Evolutionary conservation across 2,797 vertebrate species (phyloP).

Genomic region (Eremophila alpestris): DNA sequence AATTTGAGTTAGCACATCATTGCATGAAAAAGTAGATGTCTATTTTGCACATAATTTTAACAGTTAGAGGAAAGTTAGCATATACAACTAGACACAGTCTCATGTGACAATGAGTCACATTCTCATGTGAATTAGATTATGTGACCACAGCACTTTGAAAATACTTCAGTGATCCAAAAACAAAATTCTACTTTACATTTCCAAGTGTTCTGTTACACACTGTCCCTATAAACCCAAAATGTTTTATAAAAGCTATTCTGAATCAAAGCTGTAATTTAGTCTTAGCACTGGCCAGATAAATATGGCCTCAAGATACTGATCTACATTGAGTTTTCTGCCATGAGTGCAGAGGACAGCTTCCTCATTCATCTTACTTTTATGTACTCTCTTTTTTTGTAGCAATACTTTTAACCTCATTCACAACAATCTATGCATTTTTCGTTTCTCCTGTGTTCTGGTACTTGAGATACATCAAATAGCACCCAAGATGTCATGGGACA

Average conservation of each 20-base stretch:
- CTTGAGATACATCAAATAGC: not conserved
- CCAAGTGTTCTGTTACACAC: not conserved
- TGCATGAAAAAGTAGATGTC: not conserved
- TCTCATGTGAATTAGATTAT: not conserved
- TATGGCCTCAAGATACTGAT: not conserved
- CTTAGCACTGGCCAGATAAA: not conserved
- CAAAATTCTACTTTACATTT: not conserved
- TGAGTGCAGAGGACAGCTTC: not conserved
- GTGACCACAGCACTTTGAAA: not conserved
- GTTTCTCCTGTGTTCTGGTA: not conserved
- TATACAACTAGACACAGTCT: not conserved
- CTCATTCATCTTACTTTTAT: not conserved
- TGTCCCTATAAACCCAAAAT: not conserved
- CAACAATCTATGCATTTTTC: not conserved
- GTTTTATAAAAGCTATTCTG: not conserved
- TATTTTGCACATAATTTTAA: not conserved
- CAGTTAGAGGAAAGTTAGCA: not conserved
- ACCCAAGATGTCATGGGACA: not conserved
- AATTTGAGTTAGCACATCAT: not conserved
- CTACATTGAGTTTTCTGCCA: not conserved
- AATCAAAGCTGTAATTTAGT: not conserved
- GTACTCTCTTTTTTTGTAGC: not conserved
- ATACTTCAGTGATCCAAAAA: not conserved
- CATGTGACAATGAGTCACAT: not conserved
- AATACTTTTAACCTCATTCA: not conserved